Evolutionary conservation across 2,888 invertebrate species (phyloP), one percentile per base, ranked within the genome.

Genomic region (Hirtodrosophila cameraria): DNA sequence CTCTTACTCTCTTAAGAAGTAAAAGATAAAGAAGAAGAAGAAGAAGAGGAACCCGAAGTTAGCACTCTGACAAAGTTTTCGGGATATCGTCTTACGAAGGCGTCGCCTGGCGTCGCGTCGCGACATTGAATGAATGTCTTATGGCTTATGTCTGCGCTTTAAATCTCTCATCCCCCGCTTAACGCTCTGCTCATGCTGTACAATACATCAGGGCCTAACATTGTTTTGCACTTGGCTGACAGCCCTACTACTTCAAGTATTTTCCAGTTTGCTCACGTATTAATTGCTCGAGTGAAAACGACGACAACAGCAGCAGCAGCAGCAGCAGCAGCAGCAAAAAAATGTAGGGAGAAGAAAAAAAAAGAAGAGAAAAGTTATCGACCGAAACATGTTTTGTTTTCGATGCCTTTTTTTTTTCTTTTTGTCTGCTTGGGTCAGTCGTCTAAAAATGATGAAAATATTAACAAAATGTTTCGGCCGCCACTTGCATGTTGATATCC

Each of bases 181-280:
- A 49, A n/a, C n/a, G n/a, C n/a, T n/a, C n/a, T 6, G 23, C 23
- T 23, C 16, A 48, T 36, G 49, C 20, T 25, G 27, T 54, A 70
- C 53, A 66, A 74, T 82, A 70, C 79, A 74, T 60, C 79, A 76
- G 75, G 59, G 62, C 68, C 67, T 59, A 86, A 80, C 80, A 80
- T 66, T 80, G 86, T 83, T 80, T 86, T 80, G 80, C 86, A 80
- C 79, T 80, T 79, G 80, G 71, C 65, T 68, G 53, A 55, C 60
- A 61, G 63, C 64, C 50, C 54, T 8, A 41, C 50, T 61, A 55
- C 52, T 58, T 49, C 41, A 54, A 55, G 73, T 67, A 76, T 80
- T 81, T 81, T 77, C 71, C 78, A 82, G 85, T 82, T 87, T 87
- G 69, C 85, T 87, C 82, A 82, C 82, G 82, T 82, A 82, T 82